Conservation (phyloP, 1,140 invertebrate genomes). For the Rhyzopertha dominica region DNA sequence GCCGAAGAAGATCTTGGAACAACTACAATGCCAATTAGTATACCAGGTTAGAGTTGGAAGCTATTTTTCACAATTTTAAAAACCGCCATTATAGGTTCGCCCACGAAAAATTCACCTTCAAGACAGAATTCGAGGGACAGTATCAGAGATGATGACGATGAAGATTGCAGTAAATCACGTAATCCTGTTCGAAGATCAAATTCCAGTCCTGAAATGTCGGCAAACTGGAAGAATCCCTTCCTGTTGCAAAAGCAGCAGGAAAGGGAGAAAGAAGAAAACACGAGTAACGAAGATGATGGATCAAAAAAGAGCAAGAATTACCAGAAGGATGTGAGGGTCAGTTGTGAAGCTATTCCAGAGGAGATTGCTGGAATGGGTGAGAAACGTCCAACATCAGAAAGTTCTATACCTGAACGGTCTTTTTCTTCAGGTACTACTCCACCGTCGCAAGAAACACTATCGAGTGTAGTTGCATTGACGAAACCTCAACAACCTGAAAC, state of each 20-base stretch:
- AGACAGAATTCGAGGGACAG: constrained; percentile 55
- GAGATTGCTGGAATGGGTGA: constrained; percentile 66
- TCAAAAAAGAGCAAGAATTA: constrained; percentile 55
- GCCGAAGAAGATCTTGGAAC: constrained; percentile 25
- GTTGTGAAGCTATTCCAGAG: constrained; percentile 85
- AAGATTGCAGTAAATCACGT: constrained; percentile 53
- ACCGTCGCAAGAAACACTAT: constrained; percentile 39
- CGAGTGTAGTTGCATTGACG: background rate
- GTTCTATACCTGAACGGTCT: background rate
- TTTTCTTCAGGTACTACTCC: constrained; percentile 48
- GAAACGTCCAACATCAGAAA: no score
- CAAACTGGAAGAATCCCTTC: constrained; percentile 73
- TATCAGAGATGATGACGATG: constrained; percentile 51
- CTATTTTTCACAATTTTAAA: no score
- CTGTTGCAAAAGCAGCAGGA: constrained; percentile 43
- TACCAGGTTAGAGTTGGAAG: no score
- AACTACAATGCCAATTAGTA: constrained; percentile 21
- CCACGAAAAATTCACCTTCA: constrained; percentile 45
- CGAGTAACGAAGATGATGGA: constrained; percentile 44
- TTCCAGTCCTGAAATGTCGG: constrained; percentile 87
- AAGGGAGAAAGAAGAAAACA: constrained; percentile 38
- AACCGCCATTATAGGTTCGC: constrained; percentile 31
- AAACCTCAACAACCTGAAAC: constrained; percentile 8
- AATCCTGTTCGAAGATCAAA: constrained; percentile 81
- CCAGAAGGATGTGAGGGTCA: constrained; percentile 69